These are phyloP conservation scores for Antennarius striatus DNA, from an alignment of 2,113 vertebrate genomes.

Conservation along the genomic window DNA sequence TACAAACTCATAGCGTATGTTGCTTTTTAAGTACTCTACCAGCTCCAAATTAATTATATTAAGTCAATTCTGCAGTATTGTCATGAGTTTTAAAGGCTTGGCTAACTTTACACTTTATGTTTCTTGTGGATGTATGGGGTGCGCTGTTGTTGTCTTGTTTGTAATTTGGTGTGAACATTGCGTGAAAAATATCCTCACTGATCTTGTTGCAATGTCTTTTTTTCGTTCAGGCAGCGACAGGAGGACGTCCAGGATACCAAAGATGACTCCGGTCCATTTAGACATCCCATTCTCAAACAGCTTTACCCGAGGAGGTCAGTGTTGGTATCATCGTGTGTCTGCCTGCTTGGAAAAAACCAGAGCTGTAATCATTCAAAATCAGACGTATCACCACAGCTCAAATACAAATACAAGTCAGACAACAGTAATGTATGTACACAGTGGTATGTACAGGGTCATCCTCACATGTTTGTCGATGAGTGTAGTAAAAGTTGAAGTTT, in stretches of 20 bases:
- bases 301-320: slow-evolving; percentile 96
- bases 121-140: not conserved
- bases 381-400: too few relatives aligned
- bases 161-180: slow-evolving; percentile 19
- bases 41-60: slow-evolving; percentile 19
- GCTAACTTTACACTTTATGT: slow-evolving; percentile 56
- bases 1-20: slow-evolving; percentile 4
- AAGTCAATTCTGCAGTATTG: slow-evolving; percentile 63
- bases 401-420: too few relatives aligned
- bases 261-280: slow-evolving; percentile 95
- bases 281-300: slow-evolving; percentile 95
- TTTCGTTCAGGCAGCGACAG: slow-evolving; percentile 87
- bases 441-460: too few relatives aligned
- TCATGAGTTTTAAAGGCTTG: slow-evolving; percentile 52
- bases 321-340: not conserved
- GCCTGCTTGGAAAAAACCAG: slow-evolving; percentile 5
- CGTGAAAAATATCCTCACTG: not conserved
- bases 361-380: not conserved
- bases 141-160: slow-evolving; percentile 41
- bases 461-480: too few relatives aligned
- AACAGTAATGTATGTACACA: too few relatives aligned
- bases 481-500: too few relatives aligned
- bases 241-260: slow-evolving; percentile 90
- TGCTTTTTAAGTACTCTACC: slow-evolving; percentile 25
- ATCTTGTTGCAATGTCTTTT: slow-evolving; percentile 10